Base-by-base conservation (phyloP, 2,113 vertebrate genomes). In the Sander lucioperca region DNA sequence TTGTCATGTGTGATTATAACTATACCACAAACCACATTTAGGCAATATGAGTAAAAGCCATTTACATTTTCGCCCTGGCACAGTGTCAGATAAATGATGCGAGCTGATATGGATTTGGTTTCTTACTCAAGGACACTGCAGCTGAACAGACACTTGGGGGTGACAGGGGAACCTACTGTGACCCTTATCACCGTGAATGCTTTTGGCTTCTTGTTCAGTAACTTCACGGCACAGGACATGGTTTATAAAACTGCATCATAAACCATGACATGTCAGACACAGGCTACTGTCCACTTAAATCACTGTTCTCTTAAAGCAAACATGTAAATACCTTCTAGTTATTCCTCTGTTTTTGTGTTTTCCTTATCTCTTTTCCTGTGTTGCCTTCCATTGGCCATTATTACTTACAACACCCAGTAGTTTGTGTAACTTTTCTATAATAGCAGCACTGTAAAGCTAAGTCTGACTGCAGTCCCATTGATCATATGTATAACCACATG, bases 21-120 rank as follows among this genome's bases (percentile, higher is more conserved):
- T 6, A 59, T 65, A 12, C 14, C 18, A 11, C 43, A 63, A 69
- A 71, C 16, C 11, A 33, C 54, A 50, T 21, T 21, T 0, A 33
- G 68, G 16, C 50, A 14, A 23, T 47, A 27, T 11, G 19, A 79
- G 12, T 50, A 3, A 19, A 69, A 58, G 54, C 3, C 18, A 45
- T 62, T 21, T 11, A 68, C 47, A 64, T 67, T 80, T 82, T 63
- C 14, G 3, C 33, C 36, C 25, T 65, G 30, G 72, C 48, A 14
- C 68, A 7, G 63, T 79, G 90, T 83, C 83, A 91, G 72, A 85
- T 84, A 70, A 68, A 87, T 84, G 43, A 83, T 63, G 77, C 54
- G 18, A 62, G 59, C 63, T 45, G 64, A 76, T 63, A 81, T 72
- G 68, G 74, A 62, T 79, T 78, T 5, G 9, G 72, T 69, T 47